Conservation (phyloP, 2,888 invertebrate species). For the Uloborus plumipes region DNA sequence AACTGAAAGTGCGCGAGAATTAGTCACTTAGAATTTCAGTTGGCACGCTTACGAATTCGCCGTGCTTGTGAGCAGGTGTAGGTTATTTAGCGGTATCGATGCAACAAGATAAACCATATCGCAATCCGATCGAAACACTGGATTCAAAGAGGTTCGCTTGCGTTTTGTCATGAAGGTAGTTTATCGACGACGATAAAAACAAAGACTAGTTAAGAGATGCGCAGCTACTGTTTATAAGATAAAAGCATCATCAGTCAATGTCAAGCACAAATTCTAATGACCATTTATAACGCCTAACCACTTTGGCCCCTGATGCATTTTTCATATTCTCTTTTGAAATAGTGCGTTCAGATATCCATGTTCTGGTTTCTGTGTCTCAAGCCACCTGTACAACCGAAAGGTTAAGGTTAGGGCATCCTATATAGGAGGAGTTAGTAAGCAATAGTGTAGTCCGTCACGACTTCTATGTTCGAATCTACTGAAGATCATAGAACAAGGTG, state of each 20-base stretch:
- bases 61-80: too few species aligned
- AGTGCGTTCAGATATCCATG: slow-evolving; percentile 32
- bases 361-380: slow-evolving; percentile 21
- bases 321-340: slow-evolving; percentile 55
- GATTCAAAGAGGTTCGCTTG: too few species aligned
- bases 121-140: too few species aligned
- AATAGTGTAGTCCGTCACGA: slow-evolving; percentile 53
- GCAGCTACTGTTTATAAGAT: slow-evolving; percentile 39
- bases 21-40: too few species aligned
- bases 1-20: too few species aligned
- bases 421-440: slow-evolving; percentile 32
- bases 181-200: slow-evolving; percentile 12
- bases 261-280: slow-evolving; percentile 51
- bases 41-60: too few species aligned
- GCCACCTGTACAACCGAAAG: slow-evolving; percentile 37
- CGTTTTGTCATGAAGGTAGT: too few species aligned
- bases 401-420: slow-evolving; percentile 37
- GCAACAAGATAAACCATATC: too few species aligned
- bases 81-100: too few species aligned
- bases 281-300: slow-evolving; percentile 53
- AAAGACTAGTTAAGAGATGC: slow-evolving; percentile 29
- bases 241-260: slow-evolving; percentile 49
- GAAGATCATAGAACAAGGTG: slow-evolving; percentile 28
- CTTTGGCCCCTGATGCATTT: slow-evolving; percentile 54
- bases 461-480: slow-evolving; percentile 32